These are phyloP conservation scores for Hylaea fasciaria DNA, from an alignment of 2,888 invertebrate species.

Conservation along the genomic window DNA sequence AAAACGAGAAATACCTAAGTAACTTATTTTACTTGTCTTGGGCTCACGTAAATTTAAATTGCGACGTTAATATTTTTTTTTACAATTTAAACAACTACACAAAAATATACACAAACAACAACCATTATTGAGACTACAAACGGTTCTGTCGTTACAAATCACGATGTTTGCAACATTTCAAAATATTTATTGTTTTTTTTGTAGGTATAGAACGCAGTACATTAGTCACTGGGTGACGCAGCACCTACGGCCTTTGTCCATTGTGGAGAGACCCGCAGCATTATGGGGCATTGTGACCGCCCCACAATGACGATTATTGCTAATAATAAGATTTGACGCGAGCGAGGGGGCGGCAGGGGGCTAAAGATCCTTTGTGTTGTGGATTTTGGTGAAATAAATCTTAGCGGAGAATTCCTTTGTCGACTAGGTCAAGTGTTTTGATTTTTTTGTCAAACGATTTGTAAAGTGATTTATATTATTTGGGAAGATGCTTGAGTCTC, in stretches of 20 bases:
- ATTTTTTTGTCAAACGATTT: conserved; percentile 13
- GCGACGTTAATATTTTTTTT: too few species aligned
- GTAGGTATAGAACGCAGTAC: background rate
- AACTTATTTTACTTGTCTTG: too few species aligned
- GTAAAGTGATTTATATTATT: background rate
- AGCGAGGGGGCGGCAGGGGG: conserved; percentile 25
- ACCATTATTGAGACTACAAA: too few species aligned
- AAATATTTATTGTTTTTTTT: background rate
- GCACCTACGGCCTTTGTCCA: conserved; percentile 38
- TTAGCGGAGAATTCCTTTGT: conserved; percentile 27
- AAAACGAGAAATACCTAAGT: too few species aligned
- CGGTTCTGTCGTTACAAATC: background rate
- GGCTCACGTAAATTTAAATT: too few species aligned
- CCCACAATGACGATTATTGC: conserved; percentile 63
- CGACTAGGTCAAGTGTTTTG: conserved; percentile 15
- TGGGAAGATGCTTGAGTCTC: background rate
- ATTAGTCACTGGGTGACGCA: conserved; percentile 9
- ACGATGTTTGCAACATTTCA: too few species aligned
- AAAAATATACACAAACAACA: too few species aligned
- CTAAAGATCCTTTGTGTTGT: conserved; percentile 41
- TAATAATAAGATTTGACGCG: conserved; percentile 60
- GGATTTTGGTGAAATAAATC: conserved; percentile 44
- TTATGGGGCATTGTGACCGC: conserved; percentile 57
- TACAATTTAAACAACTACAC: too few species aligned
- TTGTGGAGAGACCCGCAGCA: conserved; percentile 51